Conservation (phyloP, 2,797 vertebrate genomes). For the Capromys pilorides region DNA sequence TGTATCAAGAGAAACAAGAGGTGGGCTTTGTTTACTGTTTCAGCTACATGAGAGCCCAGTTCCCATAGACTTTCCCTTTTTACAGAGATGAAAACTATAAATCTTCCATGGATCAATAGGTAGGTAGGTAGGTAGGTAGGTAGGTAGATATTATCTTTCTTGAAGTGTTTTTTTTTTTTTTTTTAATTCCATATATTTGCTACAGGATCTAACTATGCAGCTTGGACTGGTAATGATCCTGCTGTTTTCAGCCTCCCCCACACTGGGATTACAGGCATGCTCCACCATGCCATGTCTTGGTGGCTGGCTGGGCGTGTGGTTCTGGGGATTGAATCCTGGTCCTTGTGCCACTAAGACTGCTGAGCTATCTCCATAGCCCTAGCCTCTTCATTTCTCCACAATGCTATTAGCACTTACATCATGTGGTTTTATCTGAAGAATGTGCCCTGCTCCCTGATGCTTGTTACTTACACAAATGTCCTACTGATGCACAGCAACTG, state of each 20-base stretch:
- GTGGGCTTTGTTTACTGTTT: neutral
- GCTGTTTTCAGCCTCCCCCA: too few relatives aligned
- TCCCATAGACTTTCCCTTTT: neutral
- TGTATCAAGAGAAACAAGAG: neutral
- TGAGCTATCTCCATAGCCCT: neutral
- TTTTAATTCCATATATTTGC: too few relatives aligned
- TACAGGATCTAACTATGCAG: too few relatives aligned
- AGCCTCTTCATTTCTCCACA: neutral
- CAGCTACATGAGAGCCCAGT: neutral
- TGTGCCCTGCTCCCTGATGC: neutral
- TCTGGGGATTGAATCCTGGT: too few relatives aligned
- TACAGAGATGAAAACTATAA: conserved; percentile 18
- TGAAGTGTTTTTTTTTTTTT: neutral
- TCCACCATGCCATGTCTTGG: too few relatives aligned
- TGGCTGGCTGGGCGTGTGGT: too few relatives aligned
- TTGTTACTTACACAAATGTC: neutral
- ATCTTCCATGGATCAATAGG: neutral
- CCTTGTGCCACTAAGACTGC: too few relatives aligned
- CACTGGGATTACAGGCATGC: too few relatives aligned
- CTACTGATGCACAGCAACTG: neutral
- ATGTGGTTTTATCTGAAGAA: neutral
- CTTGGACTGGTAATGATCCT: too few relatives aligned
- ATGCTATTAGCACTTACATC: neutral
- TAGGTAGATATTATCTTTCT: neutral
- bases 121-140: neutral